Evolutionary conservation across 2,888 invertebrate genomes (phyloP).

Genomic region (Eledona agricola): DNA sequence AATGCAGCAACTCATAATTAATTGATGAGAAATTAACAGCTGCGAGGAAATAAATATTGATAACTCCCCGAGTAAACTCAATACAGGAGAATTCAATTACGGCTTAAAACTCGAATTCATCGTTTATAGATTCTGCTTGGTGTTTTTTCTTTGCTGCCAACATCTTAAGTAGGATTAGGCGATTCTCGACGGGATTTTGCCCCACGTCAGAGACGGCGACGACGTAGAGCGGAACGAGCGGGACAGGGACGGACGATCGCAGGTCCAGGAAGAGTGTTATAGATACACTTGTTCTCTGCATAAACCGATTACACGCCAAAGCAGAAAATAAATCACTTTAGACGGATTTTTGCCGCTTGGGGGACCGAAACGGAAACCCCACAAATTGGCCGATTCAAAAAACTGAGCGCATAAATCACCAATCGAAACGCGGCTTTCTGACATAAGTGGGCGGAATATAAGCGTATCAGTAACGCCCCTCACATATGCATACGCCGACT

Average conservation of each 20-base stretch:
- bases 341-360: slow-evolving; percentile 46
- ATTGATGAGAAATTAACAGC: slow-evolving; percentile 53
- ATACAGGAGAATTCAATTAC: slow-evolving; percentile 38
- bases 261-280: slow-evolving; percentile 33
- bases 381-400: no score
- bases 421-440: no score
- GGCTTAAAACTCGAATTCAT: slow-evolving; percentile 41
- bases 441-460: no score
- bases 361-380: no score
- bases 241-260: neutral
- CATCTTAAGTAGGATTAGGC: slow-evolving; percentile 48
- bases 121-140: slow-evolving; percentile 46
- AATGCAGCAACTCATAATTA: slow-evolving; percentile 50
- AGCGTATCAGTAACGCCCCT: no score
- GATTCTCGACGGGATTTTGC: slow-evolving; percentile 20
- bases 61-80: slow-evolving; percentile 41
- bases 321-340: slow-evolving; percentile 48
- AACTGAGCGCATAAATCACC: no score
- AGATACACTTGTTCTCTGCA: slow-evolving; percentile 47
- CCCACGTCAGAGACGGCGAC: slow-evolving; percentile 12
- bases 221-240: slow-evolving; percentile 3
- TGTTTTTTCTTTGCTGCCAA: no score
- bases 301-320: slow-evolving; percentile 52
- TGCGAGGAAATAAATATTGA: slow-evolving; percentile 53
- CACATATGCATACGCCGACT: no score